Evolutionary conservation across 2,888 invertebrate genomes (phyloP).

Genomic region (Lycia hirtaria): DNA sequence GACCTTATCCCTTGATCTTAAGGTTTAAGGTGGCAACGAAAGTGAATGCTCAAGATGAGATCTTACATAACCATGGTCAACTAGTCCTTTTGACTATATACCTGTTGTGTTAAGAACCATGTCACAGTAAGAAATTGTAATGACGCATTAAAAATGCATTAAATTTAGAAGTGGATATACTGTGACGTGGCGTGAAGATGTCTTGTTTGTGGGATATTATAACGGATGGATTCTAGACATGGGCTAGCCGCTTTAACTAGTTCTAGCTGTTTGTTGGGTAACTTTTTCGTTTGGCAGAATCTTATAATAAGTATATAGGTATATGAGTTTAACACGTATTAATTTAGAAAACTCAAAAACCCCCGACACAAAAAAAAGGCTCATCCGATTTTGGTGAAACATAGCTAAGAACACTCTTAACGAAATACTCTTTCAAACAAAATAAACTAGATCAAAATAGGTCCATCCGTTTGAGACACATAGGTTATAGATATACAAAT

Average conservation of each 20-base stretch:
- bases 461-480: too few species aligned
- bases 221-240: conserved; percentile 23
- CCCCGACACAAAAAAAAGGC: too few species aligned
- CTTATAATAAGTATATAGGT: background rate
- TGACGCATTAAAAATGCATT: background rate
- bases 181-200: background rate
- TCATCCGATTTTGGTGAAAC: too few species aligned
- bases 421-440: too few species aligned
- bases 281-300: conserved; percentile 12
- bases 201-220: background rate
- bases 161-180: background rate
- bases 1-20: conserved; percentile 10
- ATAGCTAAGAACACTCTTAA: too few species aligned
- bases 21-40: conserved; percentile 6
- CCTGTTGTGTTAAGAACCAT: background rate
- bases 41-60: conserved; percentile 21
- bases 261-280: conserved; percentile 14
- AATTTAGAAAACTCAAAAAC: too few species aligned
- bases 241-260: conserved; percentile 22
- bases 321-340: too few species aligned
- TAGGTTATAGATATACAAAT: too few species aligned
- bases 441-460: too few species aligned
- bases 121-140: background rate
- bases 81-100: background rate
- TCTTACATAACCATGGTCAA: conserved; percentile 27